Conservation (phyloP, 2,888 invertebrate genomes). For the Drosophila birchii region DNA sequence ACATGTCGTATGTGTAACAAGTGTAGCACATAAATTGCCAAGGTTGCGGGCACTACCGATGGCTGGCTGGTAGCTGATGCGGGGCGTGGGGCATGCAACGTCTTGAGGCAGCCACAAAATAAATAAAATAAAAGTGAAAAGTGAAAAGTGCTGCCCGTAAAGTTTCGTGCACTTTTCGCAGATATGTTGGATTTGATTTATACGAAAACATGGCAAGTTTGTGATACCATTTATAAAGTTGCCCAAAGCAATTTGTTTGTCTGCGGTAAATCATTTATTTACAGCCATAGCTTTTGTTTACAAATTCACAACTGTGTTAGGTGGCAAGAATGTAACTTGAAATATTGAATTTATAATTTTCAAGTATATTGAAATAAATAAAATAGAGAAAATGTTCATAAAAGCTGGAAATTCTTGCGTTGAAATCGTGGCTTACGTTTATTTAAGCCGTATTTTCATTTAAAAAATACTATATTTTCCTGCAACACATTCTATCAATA, state of each 20-base stretch:
- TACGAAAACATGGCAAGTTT: constrained; percentile 36
- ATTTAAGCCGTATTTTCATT: no score
- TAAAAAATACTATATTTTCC: background rate
- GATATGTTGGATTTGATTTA: constrained; percentile 57
- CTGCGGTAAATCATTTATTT: constrained; percentile 23
- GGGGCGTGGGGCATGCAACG: constrained; percentile 1
- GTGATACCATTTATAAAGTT: constrained; percentile 46
- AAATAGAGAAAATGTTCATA: rapidly evolving
- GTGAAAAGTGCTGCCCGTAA: constrained; percentile 36
- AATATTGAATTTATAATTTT: constrained; percentile 5
- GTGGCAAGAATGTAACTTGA: background rate
- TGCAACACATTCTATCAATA: background rate
- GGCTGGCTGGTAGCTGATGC: background rate
- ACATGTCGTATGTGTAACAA: constrained; percentile 76
- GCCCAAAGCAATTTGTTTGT: constrained; percentile 45
- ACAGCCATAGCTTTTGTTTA: background rate
- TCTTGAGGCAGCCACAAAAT: constrained; percentile 55
- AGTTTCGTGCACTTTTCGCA: constrained; percentile 35
- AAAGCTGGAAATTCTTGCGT: no score
- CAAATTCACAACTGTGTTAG: background rate
- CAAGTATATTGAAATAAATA: background rate
- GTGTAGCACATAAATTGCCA: constrained; percentile 66
- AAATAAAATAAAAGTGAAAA: constrained; percentile 55
- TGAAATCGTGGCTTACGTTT: background rate
- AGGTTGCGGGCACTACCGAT: constrained; percentile 23